These are phyloP conservation scores for Peribatodes rhomboidaria DNA, from an alignment of 2,888 invertebrate genomes.

Conservation along the genomic window DNA sequence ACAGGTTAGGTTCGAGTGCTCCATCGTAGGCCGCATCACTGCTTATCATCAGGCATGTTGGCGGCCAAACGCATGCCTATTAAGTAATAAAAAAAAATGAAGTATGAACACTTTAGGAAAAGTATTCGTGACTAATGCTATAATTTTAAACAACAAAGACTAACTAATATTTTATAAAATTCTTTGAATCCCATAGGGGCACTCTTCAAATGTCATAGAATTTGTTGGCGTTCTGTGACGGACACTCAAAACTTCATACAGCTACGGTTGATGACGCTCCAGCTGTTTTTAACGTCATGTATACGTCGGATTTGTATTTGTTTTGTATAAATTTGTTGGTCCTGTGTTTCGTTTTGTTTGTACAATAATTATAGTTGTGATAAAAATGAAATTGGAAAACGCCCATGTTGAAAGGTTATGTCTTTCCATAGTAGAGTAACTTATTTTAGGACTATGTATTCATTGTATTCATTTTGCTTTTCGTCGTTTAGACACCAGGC, in stretches of 20 bases:
- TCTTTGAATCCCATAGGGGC: no score
- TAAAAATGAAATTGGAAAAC: slow-evolving; percentile 8
- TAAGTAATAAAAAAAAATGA: no score
- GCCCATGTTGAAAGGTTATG: slow-evolving; percentile 21
- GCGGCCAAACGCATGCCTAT: no score
- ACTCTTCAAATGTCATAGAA: not conserved
- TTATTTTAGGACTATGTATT: slow-evolving; percentile 23
- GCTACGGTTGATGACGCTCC: not conserved
- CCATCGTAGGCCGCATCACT: no score
- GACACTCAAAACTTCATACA: no score
- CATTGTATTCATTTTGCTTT: slow-evolving; percentile 16
- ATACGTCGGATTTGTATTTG: slow-evolving; percentile 25
- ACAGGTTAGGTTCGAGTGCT: no score
- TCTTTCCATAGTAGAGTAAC: slow-evolving; percentile 27
- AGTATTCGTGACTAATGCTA: no score
- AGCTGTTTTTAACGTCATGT: not conserved
- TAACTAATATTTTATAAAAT: no score
- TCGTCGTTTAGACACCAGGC: slow-evolving; percentile 15
- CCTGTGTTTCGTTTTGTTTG: slow-evolving; percentile 36
- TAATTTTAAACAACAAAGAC: no score
- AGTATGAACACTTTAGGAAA: no score
- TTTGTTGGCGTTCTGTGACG: no score
- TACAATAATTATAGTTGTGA: slow-evolving; percentile 8
- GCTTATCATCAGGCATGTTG: no score
- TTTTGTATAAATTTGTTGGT: slow-evolving; percentile 21